These are phyloP conservation scores for Lithosia quadra DNA, from an alignment of 2,888 invertebrate species.

Conservation along the genomic window DNA sequence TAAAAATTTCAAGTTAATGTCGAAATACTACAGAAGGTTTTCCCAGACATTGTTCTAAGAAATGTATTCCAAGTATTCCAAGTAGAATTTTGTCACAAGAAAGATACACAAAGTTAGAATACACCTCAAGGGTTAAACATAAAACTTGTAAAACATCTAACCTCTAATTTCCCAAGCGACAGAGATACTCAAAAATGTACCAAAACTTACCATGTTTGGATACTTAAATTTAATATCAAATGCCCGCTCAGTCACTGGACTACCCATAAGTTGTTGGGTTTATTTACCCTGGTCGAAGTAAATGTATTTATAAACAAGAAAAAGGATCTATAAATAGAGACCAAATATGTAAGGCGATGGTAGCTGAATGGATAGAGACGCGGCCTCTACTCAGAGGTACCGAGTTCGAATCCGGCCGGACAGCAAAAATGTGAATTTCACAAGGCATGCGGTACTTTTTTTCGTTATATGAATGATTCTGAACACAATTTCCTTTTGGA, in stretches of 20 bases:
- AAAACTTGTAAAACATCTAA: slow-evolving; percentile 13
- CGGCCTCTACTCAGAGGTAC: too few relatives aligned
- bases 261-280: too few relatives aligned
- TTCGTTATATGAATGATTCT: too few relatives aligned
- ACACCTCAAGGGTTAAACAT: slow-evolving; percentile 5
- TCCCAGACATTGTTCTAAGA: neutral
- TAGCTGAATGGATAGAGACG: too few relatives aligned
- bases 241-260: neutral
- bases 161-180: slow-evolving; percentile 21
- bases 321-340: too few relatives aligned
- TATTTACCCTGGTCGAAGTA: too few relatives aligned
- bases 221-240: slow-evolving; percentile 15
- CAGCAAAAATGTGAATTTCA: too few relatives aligned
- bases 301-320: too few relatives aligned
- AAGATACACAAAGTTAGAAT: neutral
- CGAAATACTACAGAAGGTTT: neutral
- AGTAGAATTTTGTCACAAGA: slow-evolving; percentile 1
- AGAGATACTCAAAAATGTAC: slow-evolving; percentile 21
- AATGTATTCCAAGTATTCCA: neutral
- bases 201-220: neutral
- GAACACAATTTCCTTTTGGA: too few relatives aligned
- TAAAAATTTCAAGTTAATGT: neutral
- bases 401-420: too few relatives aligned
- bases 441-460: too few relatives aligned
- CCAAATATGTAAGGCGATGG: too few relatives aligned